Percentiles rank a stretch among this genome's conserved stretches.
Conservation (phyloP, 2,113 vertebrate genomes). For the Gopherus evgoodei region DNA sequence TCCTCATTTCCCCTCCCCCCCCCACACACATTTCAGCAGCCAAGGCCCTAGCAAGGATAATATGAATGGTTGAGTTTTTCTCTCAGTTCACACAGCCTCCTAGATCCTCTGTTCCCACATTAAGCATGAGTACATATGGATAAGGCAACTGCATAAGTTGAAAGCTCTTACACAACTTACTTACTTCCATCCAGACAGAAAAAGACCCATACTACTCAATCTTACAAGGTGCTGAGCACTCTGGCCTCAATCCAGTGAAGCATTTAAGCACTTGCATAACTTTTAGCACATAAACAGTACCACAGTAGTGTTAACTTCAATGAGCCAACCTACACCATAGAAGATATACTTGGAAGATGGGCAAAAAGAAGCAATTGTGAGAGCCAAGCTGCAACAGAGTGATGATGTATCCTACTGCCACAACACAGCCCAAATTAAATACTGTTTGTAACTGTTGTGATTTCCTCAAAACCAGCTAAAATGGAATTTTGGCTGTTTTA, state of each 20-base stretch:
- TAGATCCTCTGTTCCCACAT: neutral
- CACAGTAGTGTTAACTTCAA: neutral
- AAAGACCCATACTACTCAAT: neutral
- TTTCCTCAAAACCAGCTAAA: neutral
- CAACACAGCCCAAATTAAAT: neutral
- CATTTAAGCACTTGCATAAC: neutral
- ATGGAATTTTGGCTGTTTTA: neutral
- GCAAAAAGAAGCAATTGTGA: neutral
- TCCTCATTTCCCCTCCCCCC: neutral
- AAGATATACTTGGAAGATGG: neutral
- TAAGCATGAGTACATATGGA: neutral
- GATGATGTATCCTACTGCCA: neutral
- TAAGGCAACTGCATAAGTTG: neutral
- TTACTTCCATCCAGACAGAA: no score
- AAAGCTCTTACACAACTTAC: neutral
- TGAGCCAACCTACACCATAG: neutral
- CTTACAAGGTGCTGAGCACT: neutral
- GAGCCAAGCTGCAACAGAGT: neutral
- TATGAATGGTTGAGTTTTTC: neutral
- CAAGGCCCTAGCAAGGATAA: neutral
- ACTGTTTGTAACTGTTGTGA: rapidly evolving
- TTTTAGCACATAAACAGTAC: neutral
- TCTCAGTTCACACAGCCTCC: neutral
- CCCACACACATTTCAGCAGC: neutral
- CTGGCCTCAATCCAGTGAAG: neutral